Evolutionary conservation across 2,113 vertebrate species (phyloP).

Genomic region (Salvator merianae): DNA sequence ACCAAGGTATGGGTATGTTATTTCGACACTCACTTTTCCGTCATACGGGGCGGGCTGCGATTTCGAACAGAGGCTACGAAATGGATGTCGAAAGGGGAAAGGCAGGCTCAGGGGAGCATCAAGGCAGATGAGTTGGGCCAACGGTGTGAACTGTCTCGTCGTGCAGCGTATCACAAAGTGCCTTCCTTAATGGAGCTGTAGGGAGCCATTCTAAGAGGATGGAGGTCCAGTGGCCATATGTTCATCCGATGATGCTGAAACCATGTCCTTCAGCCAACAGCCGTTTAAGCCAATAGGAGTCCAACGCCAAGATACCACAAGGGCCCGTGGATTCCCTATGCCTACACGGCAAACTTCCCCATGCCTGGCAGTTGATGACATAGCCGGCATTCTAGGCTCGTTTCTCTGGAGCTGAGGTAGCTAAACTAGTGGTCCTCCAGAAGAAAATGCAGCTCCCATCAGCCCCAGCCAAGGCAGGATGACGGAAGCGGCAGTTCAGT

Average conservation of each 20-base stretch:
- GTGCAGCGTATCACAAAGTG: background rate
- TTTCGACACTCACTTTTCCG: background rate
- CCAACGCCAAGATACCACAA: background rate
- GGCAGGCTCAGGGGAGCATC: too few relatives aligned
- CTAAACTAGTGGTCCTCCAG: background rate
- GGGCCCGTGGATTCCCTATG: background rate
- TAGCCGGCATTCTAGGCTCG: background rate
- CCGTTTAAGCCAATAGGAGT: background rate
- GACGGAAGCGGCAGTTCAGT: background rate
- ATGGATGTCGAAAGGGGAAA: too few relatives aligned
- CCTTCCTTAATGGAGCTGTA: too few relatives aligned
- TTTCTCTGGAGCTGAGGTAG: background rate
- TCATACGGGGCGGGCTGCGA: background rate
- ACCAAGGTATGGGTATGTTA: background rate
- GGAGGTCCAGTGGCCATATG: background rate
- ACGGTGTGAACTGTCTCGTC: background rate
- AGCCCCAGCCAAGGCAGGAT: background rate
- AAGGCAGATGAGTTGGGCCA: background rate
- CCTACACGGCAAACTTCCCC: background rate
- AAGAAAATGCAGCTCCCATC: background rate
- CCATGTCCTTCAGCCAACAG: background rate
- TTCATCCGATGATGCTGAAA: too few relatives aligned
- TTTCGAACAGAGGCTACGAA: background rate
- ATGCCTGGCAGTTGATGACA: constrained; percentile 6
- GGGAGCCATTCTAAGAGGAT: background rate